Percentiles rank a stretch among this genome's conserved stretches.
phyloP scores from a whole-genome alignment of 37 sponge, comb jelly and placozoan species.

The Diacarnus erythraeanus region DNA sequence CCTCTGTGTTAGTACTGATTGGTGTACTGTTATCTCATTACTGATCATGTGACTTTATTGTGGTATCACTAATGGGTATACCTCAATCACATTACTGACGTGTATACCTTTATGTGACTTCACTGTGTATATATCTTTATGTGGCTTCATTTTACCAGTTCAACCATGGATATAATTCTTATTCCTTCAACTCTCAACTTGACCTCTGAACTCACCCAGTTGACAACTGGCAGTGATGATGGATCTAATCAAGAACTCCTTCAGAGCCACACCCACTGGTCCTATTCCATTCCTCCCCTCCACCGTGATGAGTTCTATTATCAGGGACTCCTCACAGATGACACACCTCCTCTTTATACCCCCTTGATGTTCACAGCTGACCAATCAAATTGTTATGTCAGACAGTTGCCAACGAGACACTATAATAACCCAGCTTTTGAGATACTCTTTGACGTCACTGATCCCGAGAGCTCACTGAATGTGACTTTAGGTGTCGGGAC shows the following conservation, averaged over 20 bases:
- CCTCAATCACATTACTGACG: too few species aligned
- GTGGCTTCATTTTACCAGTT: conserved; percentile 48
- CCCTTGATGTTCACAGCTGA: conserved; percentile 16
- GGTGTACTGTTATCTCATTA: too few species aligned
- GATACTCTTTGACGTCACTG: conserved; percentile 43
- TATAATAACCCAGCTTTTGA: conserved; percentile 72
- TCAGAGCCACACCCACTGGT: conserved; percentile 44
- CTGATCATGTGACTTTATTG: too few species aligned
- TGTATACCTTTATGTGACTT: too few species aligned
- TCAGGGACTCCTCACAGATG: conserved; percentile 33
- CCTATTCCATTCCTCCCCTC: conserved; percentile 67
- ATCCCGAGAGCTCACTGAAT: conserved; percentile 40
- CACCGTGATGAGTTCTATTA: conserved; percentile 61
- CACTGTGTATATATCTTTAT: too few species aligned
- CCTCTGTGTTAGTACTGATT: too few species aligned
- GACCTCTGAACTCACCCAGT: conserved; percentile 49
- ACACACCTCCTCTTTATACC: conserved; percentile 41
- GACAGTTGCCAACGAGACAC: conserved; percentile 54
- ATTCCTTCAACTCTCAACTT: conserved; percentile 54
- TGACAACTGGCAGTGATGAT: conserved; percentile 27
- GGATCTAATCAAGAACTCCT: conserved; percentile 42
- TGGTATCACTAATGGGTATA: too few species aligned
- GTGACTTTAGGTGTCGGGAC: conserved; percentile 30
- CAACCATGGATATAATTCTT: conserved; percentile 63
- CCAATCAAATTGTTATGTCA: conserved; percentile 46